These are phyloP conservation scores for Euwallacea fornicatus DNA, from an alignment of 1,140 invertebrate species.

Conservation along the genomic window DNA sequence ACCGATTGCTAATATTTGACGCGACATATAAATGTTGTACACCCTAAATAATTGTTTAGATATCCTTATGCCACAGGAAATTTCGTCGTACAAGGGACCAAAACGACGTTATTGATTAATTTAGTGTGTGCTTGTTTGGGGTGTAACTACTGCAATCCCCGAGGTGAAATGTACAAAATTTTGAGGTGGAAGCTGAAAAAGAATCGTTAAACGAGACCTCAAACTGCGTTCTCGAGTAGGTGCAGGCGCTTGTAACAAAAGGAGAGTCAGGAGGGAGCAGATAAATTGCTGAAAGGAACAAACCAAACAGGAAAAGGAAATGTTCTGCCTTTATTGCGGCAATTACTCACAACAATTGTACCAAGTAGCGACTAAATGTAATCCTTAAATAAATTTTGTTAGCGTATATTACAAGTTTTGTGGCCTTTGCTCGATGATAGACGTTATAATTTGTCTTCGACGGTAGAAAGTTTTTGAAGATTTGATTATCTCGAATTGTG, in stretches of 20 bases:
- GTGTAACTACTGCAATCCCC: no score
- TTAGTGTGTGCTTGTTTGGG: no score
- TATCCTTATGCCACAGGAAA: no score
- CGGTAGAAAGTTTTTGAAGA: neutral
- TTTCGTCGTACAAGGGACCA: no score
- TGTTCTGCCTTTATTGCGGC: conserved; percentile 36
- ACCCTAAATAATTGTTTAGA: no score
- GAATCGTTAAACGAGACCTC: conserved; percentile 20
- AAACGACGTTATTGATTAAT: no score
- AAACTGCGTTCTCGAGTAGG: conserved; percentile 18
- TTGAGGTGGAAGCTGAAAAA: neutral
- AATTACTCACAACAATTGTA: conserved; percentile 39
- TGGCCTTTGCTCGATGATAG: conserved; percentile 18
- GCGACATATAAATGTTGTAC: no score
- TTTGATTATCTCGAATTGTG: neutral
- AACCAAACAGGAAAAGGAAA: conserved; percentile 37
- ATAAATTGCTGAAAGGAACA: conserved; percentile 36
- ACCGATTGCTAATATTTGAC: neutral
- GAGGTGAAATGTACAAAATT: no score
- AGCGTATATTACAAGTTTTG: conserved; percentile 23
- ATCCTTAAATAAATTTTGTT: conserved; percentile 37
- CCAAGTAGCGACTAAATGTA: conserved; percentile 31
- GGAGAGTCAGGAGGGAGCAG: conserved; percentile 28
- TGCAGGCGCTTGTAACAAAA: conserved; percentile 17
- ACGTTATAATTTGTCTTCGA: conserved; percentile 3